Percentiles rank a stretch among this genome's conserved stretches.
Conservation (phyloP, 2,888 invertebrate species). For the Drosophila robusta region DNA sequence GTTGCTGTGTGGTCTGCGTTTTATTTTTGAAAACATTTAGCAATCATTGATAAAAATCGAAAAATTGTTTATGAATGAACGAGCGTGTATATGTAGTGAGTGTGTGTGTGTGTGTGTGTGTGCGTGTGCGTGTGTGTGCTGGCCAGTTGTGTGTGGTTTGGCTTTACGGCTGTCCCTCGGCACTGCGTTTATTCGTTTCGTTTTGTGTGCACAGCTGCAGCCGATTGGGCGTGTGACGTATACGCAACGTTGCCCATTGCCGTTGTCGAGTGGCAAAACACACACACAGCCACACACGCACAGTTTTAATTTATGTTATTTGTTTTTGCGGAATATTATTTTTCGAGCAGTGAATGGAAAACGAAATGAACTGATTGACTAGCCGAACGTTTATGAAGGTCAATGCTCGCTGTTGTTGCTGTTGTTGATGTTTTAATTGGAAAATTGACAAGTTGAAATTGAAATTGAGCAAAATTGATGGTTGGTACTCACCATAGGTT, state of each 20-base stretch:
- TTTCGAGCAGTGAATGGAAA: slow-evolving; percentile 41
- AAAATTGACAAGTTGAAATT: slow-evolving; percentile 15
- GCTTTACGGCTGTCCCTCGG: slow-evolving; percentile 12
- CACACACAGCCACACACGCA: slow-evolving; percentile 7
- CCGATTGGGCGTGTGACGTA: slow-evolving; percentile 59
- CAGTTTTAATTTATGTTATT: slow-evolving; percentile 37
- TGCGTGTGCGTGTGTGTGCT: slow-evolving; percentile 13
- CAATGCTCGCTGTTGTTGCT: slow-evolving; percentile 53
- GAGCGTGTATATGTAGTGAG: slow-evolving; percentile 6
- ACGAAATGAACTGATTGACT: slow-evolving; percentile 53
- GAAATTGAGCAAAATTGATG: not conserved
- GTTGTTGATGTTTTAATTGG: slow-evolving; percentile 43
- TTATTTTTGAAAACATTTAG: slow-evolving; percentile 74
- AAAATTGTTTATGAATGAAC: slow-evolving; percentile 76
- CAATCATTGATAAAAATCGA: slow-evolving; percentile 81
- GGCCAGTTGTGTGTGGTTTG: slow-evolving; percentile 4
- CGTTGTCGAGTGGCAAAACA: slow-evolving; percentile 9
- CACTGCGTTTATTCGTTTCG: slow-evolving; percentile 13
- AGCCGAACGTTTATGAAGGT: slow-evolving; percentile 55
- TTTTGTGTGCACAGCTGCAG: slow-evolving; percentile 60
- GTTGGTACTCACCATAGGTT: slow-evolving; percentile 84
- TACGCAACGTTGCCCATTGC: slow-evolving; percentile 61
- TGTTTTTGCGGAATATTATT: slow-evolving; percentile 7
- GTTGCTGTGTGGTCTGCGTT: slow-evolving; percentile 56
- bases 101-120: slow-evolving; percentile 3